Base-by-base conservation (phyloP, 2,113 vertebrate species). In the Caranx melampygus region DNA sequence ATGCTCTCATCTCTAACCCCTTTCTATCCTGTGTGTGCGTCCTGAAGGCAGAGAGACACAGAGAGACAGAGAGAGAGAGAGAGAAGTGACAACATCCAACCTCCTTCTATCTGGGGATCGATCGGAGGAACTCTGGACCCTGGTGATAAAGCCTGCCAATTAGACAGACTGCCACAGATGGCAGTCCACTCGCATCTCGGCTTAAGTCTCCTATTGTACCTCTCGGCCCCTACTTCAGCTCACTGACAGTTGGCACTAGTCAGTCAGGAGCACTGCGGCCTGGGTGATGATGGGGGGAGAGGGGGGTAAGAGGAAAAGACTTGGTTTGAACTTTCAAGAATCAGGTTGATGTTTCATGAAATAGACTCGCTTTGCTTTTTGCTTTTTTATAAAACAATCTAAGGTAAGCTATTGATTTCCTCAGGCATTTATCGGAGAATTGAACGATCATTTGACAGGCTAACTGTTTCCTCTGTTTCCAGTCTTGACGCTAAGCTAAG, bases 81-180 rank as follows among this genome's bases (percentile, higher is more conserved):
- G 68, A 87, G 69, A 75, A 89, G 87, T 86, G 85, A 81, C 86
- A 75, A 44, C 26, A 86, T 89, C 85, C 87, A 84, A 91, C 91
- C 86, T 86, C 54, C 51, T 45, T 70, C 70, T 45, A 85, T 89
- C 88, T 88, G 49, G 52, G 26, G 73, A 88, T 89, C 37, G 88
- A 91, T 86, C 81, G 81, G 78, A 81, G 33, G 83, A 77, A 79
- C 75, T 68, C 83, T 84, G 86, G 75, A 81, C 86, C 72, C 34
- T 1, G 2, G 35, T 10, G 75, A 90, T 84, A 88, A 84, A 44
- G 3, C n/a, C 64, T 79, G 68, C 77, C 82, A 89, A 86, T 88
- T 72, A 81, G 77, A 89, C 60, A 3, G 62, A 62, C 79, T 44
- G 47, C 60, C 70, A 61, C 60, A 72, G 57, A 47, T 74, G 75